These are phyloP conservation scores for Aphis gossypii DNA, from an alignment of 1,140 invertebrate species.

Conservation along the genomic window DNA sequence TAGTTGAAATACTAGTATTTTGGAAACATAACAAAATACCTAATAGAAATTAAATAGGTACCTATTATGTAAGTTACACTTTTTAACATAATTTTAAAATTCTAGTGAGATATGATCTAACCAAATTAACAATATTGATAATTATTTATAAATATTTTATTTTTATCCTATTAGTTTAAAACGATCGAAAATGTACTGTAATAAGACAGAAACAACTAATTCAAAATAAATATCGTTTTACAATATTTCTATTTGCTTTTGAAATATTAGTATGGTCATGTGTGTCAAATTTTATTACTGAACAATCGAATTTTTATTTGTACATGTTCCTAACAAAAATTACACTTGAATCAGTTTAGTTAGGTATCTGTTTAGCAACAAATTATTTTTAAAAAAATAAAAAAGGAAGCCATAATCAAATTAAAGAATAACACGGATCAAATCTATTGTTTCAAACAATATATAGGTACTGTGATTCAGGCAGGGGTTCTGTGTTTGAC, in stretches of 20 bases:
- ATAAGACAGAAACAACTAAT: not conserved
- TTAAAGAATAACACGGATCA: not conserved
- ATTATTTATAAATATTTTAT: not conserved
- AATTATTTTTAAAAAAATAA: not conserved
- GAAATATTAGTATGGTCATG: not conserved
- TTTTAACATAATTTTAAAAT: too few species aligned
- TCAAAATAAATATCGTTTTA: not conserved
- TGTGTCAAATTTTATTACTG: not conserved
- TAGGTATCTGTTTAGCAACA: not conserved
- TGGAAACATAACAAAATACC: not conserved
- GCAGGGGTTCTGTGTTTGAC: not conserved
- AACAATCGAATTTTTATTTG: not conserved
- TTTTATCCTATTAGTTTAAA: not conserved
- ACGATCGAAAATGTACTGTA: not conserved
- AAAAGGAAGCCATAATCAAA: not conserved
- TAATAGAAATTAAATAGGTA: too few species aligned
- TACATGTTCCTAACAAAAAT: not conserved
- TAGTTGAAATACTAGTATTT: not conserved
- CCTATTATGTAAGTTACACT: too few species aligned
- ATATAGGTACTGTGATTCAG: not conserved
- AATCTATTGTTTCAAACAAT: constrained; percentile 2
- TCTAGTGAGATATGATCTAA: too few species aligned
- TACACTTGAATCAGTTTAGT: not conserved
- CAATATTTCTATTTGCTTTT: not conserved
- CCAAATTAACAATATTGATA: not conserved